Evolutionary conservation across 2,797 vertebrate species (phyloP).

Genomic region (Sarcophilus harrisii): DNA sequence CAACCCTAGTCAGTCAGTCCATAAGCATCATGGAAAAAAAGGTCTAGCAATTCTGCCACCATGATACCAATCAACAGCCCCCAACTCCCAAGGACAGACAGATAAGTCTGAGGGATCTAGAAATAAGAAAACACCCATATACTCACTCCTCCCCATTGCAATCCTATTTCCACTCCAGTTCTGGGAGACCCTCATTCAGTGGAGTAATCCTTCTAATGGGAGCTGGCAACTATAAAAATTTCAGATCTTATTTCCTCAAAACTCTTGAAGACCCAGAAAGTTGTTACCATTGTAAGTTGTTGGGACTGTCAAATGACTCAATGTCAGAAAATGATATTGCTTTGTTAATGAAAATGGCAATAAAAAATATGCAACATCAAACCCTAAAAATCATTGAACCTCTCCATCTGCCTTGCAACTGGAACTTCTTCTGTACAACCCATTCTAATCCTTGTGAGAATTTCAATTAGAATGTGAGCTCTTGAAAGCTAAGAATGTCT

Average conservation of each 20-base stretch:
- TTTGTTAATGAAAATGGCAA: not conserved
- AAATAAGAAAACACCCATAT: not conserved
- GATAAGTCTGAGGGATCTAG: not conserved
- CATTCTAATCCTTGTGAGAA: not conserved
- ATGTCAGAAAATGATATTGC: not conserved
- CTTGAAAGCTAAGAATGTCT: not conserved
- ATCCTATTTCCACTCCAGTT: not conserved
- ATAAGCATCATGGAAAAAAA: not conserved
- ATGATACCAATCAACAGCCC: not conserved
- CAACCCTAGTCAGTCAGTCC: not conserved
- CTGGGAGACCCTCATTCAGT: not conserved
- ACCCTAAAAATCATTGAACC: not conserved
- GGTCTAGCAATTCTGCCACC: not conserved
- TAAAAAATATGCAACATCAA: not conserved
- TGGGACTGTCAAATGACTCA: not conserved
- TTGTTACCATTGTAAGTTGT: not conserved
- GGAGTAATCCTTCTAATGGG: not conserved
- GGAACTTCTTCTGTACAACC: not conserved
- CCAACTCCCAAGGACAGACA: not conserved
- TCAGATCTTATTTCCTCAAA: not conserved
- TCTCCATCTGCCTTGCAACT: not conserved
- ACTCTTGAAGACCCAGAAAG: not conserved
- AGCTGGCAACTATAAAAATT: not conserved
- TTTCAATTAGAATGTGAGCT: not conserved
- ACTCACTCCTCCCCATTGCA: not conserved